phyloP scores from a whole-genome alignment of 2,797 vertebrate species.

The Phoeniculus purpureus region DNA sequence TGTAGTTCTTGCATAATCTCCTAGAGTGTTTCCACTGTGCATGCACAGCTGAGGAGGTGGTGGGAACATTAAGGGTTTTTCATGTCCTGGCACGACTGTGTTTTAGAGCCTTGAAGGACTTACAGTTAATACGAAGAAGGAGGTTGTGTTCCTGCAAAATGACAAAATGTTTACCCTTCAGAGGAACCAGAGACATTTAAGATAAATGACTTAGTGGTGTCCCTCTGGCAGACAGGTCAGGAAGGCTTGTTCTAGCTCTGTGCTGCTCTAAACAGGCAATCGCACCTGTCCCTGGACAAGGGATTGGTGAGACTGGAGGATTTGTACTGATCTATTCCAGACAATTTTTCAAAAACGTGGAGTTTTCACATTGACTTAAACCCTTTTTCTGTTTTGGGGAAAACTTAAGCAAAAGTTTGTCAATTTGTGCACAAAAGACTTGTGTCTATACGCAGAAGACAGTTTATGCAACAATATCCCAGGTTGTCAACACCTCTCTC shows the following conservation, averaged over 20 bases:
- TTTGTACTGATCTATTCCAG: background rate
- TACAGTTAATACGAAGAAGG: background rate
- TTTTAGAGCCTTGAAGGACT: background rate
- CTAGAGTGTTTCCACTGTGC: background rate
- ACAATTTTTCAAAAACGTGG: background rate
- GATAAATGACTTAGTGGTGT: background rate
- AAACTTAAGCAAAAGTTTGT: background rate
- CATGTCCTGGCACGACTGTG: background rate
- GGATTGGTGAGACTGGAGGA: background rate
- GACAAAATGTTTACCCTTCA: background rate
- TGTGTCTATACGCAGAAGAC: background rate
- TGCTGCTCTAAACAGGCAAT: background rate
- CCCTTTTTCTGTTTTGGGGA: background rate
- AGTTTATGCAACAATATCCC: background rate
- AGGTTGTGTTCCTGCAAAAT: background rate
- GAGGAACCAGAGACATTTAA: background rate
- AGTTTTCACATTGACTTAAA: background rate
- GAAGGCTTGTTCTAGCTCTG: background rate
- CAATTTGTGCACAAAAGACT: background rate
- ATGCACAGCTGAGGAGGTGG: background rate
- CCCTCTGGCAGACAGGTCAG: background rate
- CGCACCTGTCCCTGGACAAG: background rate
- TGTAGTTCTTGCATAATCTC: background rate
- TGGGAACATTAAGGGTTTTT: background rate
- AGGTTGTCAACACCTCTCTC: background rate